Evolutionary conservation across 2,113 vertebrate genomes (phyloP), one percentile per base, ranked within the genome.

Genomic region (Hemibagrus wyckioides): DNA sequence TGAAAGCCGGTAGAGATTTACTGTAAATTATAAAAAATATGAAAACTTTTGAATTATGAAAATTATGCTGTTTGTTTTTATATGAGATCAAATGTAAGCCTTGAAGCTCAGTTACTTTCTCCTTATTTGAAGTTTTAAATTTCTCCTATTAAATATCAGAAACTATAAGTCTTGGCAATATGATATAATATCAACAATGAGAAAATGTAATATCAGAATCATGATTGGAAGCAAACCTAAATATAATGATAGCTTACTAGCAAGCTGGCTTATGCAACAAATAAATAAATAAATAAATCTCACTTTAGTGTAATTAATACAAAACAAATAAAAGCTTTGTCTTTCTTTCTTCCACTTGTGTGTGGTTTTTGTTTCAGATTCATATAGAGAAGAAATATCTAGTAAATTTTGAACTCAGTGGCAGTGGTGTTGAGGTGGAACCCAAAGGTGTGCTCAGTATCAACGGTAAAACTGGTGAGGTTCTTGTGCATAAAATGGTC

Each of bases 351-450:
- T n/a, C 9, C 76, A 2, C 25, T 56, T 56, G 21, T 30, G 17
- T 36, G 73, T 73, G 69, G 6, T 39, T 61, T 80, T 21, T 54
- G 2, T 90, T 86, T 63, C 69, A 90, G 90, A 83, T 91, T 82
- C 0, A 67, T 13, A 19, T 89, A 30, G 83, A 90, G 0, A 76
- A 10, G 21, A 30, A 19, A n/a, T 89, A 91, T 83, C 14, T 90
- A 41, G 39, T 90, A 0, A 15, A 63, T 6, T 91, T 73, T 4
- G 0, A 6, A 0, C 67, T 91, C 25, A 8, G 3, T 0, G 90
- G 90, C 33, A n/a, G 50, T 1, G 90, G 90, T 36, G 89, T 90
- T 48, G 80, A 91, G 57, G 0, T 7, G 52, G 81, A 90, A 0
- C 90, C 90, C 13, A 71, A 0, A 7, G 30, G 6, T 36, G 1